Evolutionary conservation across 2,113 vertebrate species (phyloP).

Genomic region (Muntiacus muntjak): DNA sequence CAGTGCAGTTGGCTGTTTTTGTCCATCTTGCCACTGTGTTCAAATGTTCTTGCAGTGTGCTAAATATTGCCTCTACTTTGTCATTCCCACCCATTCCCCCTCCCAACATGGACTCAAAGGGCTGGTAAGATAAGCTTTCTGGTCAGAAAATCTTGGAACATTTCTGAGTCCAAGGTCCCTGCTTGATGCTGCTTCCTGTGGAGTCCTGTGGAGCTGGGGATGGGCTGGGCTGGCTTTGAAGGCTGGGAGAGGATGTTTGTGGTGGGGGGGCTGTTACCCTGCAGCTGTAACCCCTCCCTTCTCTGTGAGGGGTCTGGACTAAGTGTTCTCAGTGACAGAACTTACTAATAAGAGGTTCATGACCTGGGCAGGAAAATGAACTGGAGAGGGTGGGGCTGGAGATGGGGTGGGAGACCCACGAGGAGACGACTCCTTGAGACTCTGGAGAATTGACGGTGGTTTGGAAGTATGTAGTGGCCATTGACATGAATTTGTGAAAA

Average conservation of each 20-base stretch:
- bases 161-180: background rate
- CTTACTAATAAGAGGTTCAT: background rate
- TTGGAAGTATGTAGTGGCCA: background rate
- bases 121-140: background rate
- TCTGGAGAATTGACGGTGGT: background rate
- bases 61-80: background rate
- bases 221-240: background rate
- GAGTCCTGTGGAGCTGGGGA: background rate
- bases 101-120: accelerated
- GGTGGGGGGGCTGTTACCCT: accelerated
- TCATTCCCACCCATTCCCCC: no score
- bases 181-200: background rate
- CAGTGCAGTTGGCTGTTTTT: background rate
- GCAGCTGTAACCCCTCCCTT: background rate
- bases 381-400: background rate
- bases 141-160: accelerated
- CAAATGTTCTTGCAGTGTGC: background rate
- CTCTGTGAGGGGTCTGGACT: background rate
- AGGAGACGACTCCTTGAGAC: background rate
- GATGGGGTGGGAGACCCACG: background rate
- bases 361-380: background rate
- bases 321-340: background rate
- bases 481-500: background rate
- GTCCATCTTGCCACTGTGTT: background rate
- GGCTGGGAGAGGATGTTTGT: accelerated